Conservation (phyloP, 2,113 vertebrate genomes). For the cat (Felis catus) region DNA sequence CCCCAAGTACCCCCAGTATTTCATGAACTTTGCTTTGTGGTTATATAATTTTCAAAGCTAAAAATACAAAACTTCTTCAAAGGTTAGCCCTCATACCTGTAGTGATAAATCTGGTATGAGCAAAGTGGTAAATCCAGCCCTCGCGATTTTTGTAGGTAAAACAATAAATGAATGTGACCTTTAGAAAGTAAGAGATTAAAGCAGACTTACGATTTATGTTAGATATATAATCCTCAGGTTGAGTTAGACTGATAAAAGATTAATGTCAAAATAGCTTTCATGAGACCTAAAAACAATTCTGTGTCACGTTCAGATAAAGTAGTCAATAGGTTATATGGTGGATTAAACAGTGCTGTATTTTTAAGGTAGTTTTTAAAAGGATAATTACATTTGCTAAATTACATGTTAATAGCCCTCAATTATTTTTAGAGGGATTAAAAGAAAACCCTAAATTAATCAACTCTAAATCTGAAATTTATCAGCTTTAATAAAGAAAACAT, state of each 20-base stretch:
- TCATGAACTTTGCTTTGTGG: conserved; percentile 29
- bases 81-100: not conserved
- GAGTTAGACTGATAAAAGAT: conserved; percentile 59
- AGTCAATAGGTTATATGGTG: conserved; percentile 32
- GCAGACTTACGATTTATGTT: conserved; percentile 48
- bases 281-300: conserved; percentile 36
- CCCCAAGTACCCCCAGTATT: not conserved
- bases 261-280: conserved; percentile 9
- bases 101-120: not conserved
- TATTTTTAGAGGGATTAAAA: conserved; percentile 58
- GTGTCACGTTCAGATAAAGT: conserved; percentile 17
- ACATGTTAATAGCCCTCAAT: conserved; percentile 32
- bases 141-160: conserved; percentile 35
- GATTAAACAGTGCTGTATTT: conserved; percentile 22
- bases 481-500: conserved; percentile 57
- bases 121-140: not conserved
- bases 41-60: conserved; percentile 47
- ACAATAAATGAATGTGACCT: conserved; percentile 39
- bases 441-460: conserved; percentile 42
- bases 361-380: conserved; percentile 45
- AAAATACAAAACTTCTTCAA: not conserved
- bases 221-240: conserved; percentile 49
- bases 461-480: conserved; percentile 32
- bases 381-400: conserved; percentile 62
- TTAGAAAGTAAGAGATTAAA: conserved; percentile 54